Percentiles rank a stretch among this genome's conserved stretches.
These are phyloP conservation scores for Murina feae DNA, from an alignment of 2,113 vertebrate genomes.

Conservation along the genomic window DNA sequence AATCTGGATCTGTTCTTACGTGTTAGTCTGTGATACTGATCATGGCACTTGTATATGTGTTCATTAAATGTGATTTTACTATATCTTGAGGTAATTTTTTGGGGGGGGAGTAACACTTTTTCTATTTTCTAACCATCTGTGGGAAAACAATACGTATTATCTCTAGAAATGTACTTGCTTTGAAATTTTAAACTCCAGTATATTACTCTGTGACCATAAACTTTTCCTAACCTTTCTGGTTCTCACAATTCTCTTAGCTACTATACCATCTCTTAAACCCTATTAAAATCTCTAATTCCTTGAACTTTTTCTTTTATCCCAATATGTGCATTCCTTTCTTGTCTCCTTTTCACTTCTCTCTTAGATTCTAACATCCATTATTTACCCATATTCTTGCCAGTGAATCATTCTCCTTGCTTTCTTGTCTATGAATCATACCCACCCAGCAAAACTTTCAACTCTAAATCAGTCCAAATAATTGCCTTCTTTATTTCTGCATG, in stretches of 20 bases:
- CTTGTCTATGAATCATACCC: background rate
- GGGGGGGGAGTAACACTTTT: background rate
- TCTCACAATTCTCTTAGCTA: slow-evolving; percentile 3
- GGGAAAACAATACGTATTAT: background rate
- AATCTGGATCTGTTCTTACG: background rate
- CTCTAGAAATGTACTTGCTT: slow-evolving; percentile 29
- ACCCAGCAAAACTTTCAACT: background rate
- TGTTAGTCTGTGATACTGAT: background rate
- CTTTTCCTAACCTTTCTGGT: slow-evolving; percentile 25
- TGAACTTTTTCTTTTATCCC: slow-evolving; percentile 18
- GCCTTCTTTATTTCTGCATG: slow-evolving; percentile 1
- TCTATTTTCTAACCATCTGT: slow-evolving; percentile 15
- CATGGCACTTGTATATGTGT: background rate
- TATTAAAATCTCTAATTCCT: slow-evolving; percentile 13
- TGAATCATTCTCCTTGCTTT: slow-evolving; percentile 22
- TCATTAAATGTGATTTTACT: slow-evolving; percentile 33
- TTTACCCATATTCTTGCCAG: slow-evolving; percentile 18
- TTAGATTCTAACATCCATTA: background rate
- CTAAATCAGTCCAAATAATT: slow-evolving; percentile 1
- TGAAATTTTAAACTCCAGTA: slow-evolving; percentile 8
- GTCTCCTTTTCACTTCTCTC: background rate
- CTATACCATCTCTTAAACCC: background rate
- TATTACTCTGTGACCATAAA: background rate
- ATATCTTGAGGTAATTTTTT: background rate
- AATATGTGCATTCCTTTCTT: background rate